Base-by-base conservation (phyloP, 1,140 invertebrate genomes). In the Papilio helenus region DNA sequence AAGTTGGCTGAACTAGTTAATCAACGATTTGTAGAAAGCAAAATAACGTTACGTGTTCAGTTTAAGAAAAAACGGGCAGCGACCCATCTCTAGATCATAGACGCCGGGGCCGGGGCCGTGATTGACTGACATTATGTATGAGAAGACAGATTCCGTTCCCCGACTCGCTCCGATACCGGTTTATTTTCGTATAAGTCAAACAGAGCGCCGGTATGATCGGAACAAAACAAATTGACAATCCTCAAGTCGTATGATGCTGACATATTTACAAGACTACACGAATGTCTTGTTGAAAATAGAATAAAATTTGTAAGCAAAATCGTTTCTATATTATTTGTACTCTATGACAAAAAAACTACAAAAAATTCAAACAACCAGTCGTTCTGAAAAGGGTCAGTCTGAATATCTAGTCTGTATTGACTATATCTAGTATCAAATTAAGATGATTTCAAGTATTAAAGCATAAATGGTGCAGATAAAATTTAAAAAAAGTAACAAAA, bases 181-280 rank as follows among this genome's bases (percentile, higher is more conserved):
- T 83, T 85, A 85, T 82, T 83, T 85, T 81, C 23, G 79, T 83
- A 84, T 77, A 76, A 80, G 68, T 82, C 82, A 83, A 85, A 85
- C 83, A 81, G 82, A 84, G 58, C 74, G 58, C 79, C 72, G 81
- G 55, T 79, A 76, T 79, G 83, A 85, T 85, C 81, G 80, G 82
- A 85, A 85, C 81, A 85, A 80, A 76, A 79, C 83, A 77, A 80
- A 84, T 79, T 76, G 82, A 81, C 81, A 85, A 84, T 85, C 81
- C 79, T 79, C 78, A 79, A 42, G 71, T 42, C 34, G 34, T 39
- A 39, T 26, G 8, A 39, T 42, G 68, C 14, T 23, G 58, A 61
- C 29, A 61, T 61, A 61, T 26, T 61, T 61, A 61, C 58, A 14
- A 61, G 58, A 26, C 4, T 2, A 26, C 4, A 61, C 58, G 18